A percentile compares a stretch with the other conserved stretches of the same genome.
phyloP scores from a whole-genome alignment of 35 echinoderm and acorn worm genomes.

The Diadema setosum region DNA sequence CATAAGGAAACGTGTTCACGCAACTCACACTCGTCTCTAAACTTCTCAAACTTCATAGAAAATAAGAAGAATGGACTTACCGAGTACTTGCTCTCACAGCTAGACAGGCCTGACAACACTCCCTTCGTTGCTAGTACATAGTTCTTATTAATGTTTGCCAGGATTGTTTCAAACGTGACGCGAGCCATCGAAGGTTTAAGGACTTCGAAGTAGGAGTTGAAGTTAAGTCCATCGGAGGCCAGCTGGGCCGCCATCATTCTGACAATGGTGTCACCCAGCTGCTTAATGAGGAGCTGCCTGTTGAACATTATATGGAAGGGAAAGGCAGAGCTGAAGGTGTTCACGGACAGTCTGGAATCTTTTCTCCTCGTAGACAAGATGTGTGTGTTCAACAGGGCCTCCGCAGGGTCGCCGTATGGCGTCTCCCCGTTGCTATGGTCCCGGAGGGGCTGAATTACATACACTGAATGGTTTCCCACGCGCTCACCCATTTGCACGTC shows the following conservation, averaged over 20 bases:
- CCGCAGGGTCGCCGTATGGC: not conserved
- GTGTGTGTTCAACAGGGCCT: not conserved
- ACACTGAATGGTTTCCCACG: constrained; percentile 60
- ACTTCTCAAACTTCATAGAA: too few relatives aligned
- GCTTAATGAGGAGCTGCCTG: constrained; percentile 64
- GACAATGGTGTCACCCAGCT: constrained; percentile 83
- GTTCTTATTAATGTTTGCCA: constrained; percentile 77
- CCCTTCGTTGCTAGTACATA: constrained; percentile 67
- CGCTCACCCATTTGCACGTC: constrained; percentile 73
- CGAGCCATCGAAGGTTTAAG: constrained; percentile 49
- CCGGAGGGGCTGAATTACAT: constrained; percentile 68
- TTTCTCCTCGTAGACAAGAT: not conserved
- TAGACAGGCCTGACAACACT: not conserved
- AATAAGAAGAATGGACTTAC: not conserved
- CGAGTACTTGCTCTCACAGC: not conserved
- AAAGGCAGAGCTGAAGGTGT: constrained; percentile 73
- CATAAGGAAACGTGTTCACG: too few relatives aligned
- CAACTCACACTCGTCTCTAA: too few relatives aligned
- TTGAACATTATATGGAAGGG: constrained; percentile 92
- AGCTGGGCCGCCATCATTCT: constrained; percentile 65
- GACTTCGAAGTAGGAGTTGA: constrained; percentile 82
- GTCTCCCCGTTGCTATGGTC: constrained; percentile 34
- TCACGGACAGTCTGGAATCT: constrained; percentile 67
- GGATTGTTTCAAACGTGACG: constrained; percentile 82
- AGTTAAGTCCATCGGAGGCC: constrained; percentile 65